Evolutionary conservation across 2,888 invertebrate genomes (phyloP).

Genomic region (Lycophotia porphyrea): DNA sequence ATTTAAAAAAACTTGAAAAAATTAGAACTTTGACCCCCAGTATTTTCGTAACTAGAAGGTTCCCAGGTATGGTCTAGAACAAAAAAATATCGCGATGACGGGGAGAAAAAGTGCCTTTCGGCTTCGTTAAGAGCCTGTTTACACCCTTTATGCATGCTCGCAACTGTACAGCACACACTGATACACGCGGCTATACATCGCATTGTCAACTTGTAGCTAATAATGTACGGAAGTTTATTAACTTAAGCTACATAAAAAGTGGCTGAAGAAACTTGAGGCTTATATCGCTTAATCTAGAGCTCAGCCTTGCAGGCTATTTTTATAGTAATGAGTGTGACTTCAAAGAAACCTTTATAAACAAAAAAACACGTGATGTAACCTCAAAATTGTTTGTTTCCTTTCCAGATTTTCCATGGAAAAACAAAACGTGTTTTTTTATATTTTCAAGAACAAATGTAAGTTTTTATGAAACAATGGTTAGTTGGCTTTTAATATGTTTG

Average conservation of each 20-base stretch:
- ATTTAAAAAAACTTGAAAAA: no score
- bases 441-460: not conserved
- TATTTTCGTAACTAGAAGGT: no score
- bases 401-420: not conserved
- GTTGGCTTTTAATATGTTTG: not conserved
- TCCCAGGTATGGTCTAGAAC: no score
- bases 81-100: no score
- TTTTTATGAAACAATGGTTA: not conserved
- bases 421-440: not conserved
- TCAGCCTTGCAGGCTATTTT: conserved; percentile 49
- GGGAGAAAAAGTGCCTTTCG: no score
- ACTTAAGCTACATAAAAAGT: conserved; percentile 43
- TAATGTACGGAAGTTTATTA: conserved; percentile 49
- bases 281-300: conserved; percentile 48
- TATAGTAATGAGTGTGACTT: conserved; percentile 31
- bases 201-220: conserved; percentile 47
- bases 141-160: no score
- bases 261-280: conserved; percentile 49
- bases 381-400: not conserved
- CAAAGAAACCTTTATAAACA: conserved; percentile 6
- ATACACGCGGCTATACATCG: conserved; percentile 39
- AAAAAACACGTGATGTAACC: conserved; percentile 19
- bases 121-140: no score
- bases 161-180: conserved; percentile 28
- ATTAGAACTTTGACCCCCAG: no score